Evolutionary conservation across 2,113 vertebrate species (phyloP).

Genomic region (Panurus biarmicus): DNA sequence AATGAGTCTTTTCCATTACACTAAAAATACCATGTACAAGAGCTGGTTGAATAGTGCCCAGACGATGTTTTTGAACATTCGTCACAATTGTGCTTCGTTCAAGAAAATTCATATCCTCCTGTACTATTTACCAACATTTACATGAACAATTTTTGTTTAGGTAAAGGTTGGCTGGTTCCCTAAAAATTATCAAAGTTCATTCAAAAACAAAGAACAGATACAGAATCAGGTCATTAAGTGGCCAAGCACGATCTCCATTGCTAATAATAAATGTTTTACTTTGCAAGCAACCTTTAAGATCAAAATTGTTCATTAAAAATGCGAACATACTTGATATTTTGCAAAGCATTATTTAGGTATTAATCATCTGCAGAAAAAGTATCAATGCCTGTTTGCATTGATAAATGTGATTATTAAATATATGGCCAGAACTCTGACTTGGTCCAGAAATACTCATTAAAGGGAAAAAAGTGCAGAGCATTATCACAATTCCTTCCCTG

Average conservation of each 20-base stretch:
- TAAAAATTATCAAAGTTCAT: background rate
- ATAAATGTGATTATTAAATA: background rate
- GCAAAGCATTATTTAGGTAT: background rate
- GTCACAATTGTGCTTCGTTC: background rate
- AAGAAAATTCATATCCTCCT: background rate
- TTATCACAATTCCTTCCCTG: background rate
- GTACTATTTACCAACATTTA: background rate
- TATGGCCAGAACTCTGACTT: background rate
- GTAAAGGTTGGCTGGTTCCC: background rate
- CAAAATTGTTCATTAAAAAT: constrained; percentile 6
- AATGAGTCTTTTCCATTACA: constrained; percentile 55
- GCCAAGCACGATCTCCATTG: background rate
- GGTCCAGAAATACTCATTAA: background rate
- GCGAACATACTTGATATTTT: background rate
- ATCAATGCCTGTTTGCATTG: background rate
- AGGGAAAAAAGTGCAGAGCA: background rate
- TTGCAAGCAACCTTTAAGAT: background rate
- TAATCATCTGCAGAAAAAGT: background rate
- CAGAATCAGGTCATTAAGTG: background rate
- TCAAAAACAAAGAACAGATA: background rate
- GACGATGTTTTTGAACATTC: background rate
- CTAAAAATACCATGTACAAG: constrained; percentile 1
- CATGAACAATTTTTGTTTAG: background rate
- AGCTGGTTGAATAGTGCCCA: constrained; percentile 9
- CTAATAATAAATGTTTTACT: background rate